Percentiles rank a stretch among this genome's conserved stretches.
These are phyloP conservation scores for Rallus crepitans DNA, from an alignment of 2,797 vertebrate species.

Conservation along the genomic window DNA sequence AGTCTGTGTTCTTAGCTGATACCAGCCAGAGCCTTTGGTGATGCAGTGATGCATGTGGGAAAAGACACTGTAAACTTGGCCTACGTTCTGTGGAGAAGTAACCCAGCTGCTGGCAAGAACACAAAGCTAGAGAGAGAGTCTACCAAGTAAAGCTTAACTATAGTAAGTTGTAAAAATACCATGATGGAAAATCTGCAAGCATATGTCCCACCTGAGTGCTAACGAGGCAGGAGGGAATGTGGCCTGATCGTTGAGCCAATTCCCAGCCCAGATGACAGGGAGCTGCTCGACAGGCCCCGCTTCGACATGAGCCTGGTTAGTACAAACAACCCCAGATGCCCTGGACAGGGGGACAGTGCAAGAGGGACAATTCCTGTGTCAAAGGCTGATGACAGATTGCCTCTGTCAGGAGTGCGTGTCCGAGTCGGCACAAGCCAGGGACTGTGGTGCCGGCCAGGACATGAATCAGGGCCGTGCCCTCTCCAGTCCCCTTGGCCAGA, in stretches of 20 bases:
- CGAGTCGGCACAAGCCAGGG: neutral
- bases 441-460: neutral
- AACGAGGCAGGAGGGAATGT: fast-evolving
- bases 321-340: constrained; percentile 1
- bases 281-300: neutral
- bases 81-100: neutral
- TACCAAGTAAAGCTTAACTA: neutral
- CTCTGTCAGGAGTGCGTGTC: neutral
- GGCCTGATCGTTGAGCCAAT: neutral
- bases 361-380: neutral
- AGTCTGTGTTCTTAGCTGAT: neutral
- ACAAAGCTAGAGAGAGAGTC: neutral
- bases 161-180: neutral
- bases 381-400: neutral
- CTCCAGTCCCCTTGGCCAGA: neutral
- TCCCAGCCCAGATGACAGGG: neutral
- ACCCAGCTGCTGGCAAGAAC: neutral
- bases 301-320: fast-evolving
- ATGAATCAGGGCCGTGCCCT: neutral
- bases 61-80: neutral
- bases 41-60: neutral
- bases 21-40: neutral
- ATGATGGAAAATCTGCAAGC: neutral
- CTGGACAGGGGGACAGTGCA: neutral
- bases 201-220: fast-evolving